Evolutionary conservation across 1,140 invertebrate species (phyloP), one percentile per base, ranked within the genome.

Genomic region (Cotesia typhae): DNA sequence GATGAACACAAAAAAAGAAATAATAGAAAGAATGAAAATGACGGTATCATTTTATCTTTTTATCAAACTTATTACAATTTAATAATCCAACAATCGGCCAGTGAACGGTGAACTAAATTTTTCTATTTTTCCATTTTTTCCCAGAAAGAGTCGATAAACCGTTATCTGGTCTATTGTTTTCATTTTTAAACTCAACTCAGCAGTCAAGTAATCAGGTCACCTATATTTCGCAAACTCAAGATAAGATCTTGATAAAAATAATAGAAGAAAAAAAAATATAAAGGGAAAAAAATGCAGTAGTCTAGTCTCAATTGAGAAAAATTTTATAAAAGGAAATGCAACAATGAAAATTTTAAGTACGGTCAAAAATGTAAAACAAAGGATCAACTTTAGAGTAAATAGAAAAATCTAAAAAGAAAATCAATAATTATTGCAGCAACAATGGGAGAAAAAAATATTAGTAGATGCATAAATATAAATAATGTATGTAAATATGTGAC

Each of bases 131-230:
- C 17, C 17, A 17, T 17, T 17, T 17, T 17, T 17, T 28, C 28
- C 28, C 28, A 28, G 28, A 10, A 59, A 9, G 20, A 59, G 36
- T 6, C 20, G 20, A 20, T 20, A 14, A n/a, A 14, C 20, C 17
- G 57, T 28, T 47, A 59, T 59, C 53, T 10, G 17, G 4, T 59
- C 17, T 59, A 59, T 59, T 59, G 57, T 59, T 59, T 47, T 59
- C 57, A 20, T 17, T 28, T 4, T 9, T 20, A 59, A 55, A 59
- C 17, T 35, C 14, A 20, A 20, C 14, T 59, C 14, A 20, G 20
- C 14, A 59, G 57, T 59, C 1, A 4, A 10, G 57, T 59, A 59
- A 59, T 59, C 57, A 59, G 57, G 57, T 59, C 57, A 28, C 57
- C 20, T 59, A 20, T 59, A 10, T 59, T 59, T 28, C 20, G 9